Percentiles rank a stretch among this genome's conserved stretches.
phyloP scores from a whole-genome alignment of 2,113 vertebrate genomes.

The Misgurnus anguillicaudatus region DNA sequence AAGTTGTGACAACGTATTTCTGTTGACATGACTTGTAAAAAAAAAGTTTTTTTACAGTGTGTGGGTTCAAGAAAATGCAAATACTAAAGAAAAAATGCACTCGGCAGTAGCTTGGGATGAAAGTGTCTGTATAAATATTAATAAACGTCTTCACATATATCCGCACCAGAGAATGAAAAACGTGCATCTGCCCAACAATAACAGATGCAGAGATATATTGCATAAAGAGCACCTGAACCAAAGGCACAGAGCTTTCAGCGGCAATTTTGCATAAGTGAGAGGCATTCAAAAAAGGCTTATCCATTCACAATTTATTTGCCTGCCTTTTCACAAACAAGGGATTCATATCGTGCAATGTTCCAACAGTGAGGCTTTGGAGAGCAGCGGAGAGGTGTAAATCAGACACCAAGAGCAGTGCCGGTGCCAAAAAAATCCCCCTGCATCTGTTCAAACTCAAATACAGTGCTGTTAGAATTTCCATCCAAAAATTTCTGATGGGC shows the following conservation, averaged over 20 bases:
- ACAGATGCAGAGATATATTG: neutral
- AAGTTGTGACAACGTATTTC: too few species aligned
- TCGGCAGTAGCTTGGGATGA: too few species aligned
- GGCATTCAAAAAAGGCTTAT: neutral
- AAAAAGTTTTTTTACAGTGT: too few species aligned
- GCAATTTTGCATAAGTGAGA: slow-evolving; percentile 7
- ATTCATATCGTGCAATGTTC: neutral
- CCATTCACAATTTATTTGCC: slow-evolving; percentile 29
- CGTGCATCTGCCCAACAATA: neutral
- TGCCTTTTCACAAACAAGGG: slow-evolving; percentile 36
- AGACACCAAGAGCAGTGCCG: neutral
- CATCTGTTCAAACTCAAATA: slow-evolving; percentile 27
- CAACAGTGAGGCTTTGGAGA: neutral
- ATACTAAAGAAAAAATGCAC: too few species aligned
- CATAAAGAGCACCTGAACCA: neutral
- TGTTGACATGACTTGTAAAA: too few species aligned
- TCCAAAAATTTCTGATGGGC: neutral
- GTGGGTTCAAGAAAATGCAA: too few species aligned
- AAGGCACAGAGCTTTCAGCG: neutral
- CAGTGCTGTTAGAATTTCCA: neutral
- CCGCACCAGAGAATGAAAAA: slow-evolving; percentile 22
- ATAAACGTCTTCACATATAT: slow-evolving; percentile 13
- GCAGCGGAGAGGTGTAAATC: slow-evolving; percentile 10
- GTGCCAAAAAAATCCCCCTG: neutral
- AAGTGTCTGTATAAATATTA: neutral